Base-by-base conservation (phyloP, 30 jellyfish, hydroid and myxozoan species). In the Aurelia aurita complex sp. Pacific region DNA sequence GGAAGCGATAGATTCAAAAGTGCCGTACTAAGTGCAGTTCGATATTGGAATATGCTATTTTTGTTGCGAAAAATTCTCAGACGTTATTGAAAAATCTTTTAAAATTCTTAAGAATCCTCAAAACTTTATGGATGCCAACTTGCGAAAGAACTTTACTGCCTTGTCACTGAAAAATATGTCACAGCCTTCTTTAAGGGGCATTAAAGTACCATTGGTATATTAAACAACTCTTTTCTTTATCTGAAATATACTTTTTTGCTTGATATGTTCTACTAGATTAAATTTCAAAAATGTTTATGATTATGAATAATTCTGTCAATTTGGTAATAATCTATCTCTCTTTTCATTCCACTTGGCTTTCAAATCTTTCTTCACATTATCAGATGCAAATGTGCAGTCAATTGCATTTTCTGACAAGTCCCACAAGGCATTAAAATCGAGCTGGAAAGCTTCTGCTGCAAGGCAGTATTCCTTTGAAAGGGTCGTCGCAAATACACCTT, bases 401-500 rank as follows among this genome's bases (percentile, higher is more conserved):
- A 88, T 79, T 10, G 87, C 29, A 18, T 42, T 59, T 42, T 63
- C 76, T 69, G 96, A 88, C 67, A 88, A 17, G 35, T 62, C 54
- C 87, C 75, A 88, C 6, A 88, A 23, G 1, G 74, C 77, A 29
- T 79, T 52, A 14, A 18, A 14, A 35, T 74, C 76, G 3, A 79
- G 80, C 50, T 72, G 69, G 19, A 88, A 88, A 5, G 73, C 9
- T 55, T 79, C 60, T 23, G 83, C 88, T 14, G 91, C 92, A 32
- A 79, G 34, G 32, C 46, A 73, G 76, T 88, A 88, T 60, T 88
- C 96, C 12, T 72, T 55, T 54, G 96, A 68, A 43, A 89, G 85
- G 53, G 77, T 76, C 18, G 88, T 84, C 36, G 67, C 60, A 64
- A 78, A 90, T 9, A 78, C 74, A 76, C 97, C 97, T 70, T 90